A percentile compares a stretch with the other conserved stretches of the same genome.
Conservation (phyloP, 2,888 invertebrate species). For the Callinectes sapidus region DNA sequence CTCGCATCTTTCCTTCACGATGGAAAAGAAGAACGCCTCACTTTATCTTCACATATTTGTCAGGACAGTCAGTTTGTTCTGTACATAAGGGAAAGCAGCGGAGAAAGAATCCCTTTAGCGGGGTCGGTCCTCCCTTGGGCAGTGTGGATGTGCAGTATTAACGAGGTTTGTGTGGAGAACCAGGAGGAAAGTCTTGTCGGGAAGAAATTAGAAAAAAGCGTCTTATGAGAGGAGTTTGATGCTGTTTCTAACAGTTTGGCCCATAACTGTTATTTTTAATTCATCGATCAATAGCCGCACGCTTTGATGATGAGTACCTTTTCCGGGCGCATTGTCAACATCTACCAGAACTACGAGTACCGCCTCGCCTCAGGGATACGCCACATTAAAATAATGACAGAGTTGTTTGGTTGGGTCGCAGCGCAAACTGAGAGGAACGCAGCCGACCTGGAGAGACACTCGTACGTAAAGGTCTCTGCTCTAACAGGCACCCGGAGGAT, state of each 20-base stretch:
- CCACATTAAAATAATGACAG: slow-evolving; percentile 7
- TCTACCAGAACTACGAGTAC: neutral
- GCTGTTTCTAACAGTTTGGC: slow-evolving; percentile 34
- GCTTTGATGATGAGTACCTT: neutral
- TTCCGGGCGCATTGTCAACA: neutral
- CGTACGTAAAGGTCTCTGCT: neutral
- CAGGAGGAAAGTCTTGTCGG: slow-evolving; percentile 25
- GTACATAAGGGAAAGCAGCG: slow-evolving; percentile 36
- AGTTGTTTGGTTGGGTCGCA: slow-evolving; percentile 23
- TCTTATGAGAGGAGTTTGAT: slow-evolving; percentile 31
- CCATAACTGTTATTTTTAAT: slow-evolving; percentile 21
- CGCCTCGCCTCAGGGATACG: neutral
- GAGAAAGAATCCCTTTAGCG: slow-evolving; percentile 19
- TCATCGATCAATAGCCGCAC: slow-evolving; percentile 19
- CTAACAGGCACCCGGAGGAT: slow-evolving; percentile 28
- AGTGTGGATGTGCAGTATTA: slow-evolving; percentile 22
- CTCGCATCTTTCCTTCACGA: slow-evolving; percentile 8
- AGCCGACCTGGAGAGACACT: neutral
- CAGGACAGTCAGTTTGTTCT: slow-evolving; percentile 31
- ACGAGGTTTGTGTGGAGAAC: slow-evolving; percentile 37
- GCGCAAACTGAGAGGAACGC: slow-evolving; percentile 11
- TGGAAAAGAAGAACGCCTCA: slow-evolving; percentile 36
- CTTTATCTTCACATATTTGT: slow-evolving; percentile 36
- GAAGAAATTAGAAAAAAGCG: neutral
- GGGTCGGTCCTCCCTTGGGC: slow-evolving; percentile 33